Conservation (phyloP, 2,113 vertebrate species). For the Montifringilla adamsi region DNA sequence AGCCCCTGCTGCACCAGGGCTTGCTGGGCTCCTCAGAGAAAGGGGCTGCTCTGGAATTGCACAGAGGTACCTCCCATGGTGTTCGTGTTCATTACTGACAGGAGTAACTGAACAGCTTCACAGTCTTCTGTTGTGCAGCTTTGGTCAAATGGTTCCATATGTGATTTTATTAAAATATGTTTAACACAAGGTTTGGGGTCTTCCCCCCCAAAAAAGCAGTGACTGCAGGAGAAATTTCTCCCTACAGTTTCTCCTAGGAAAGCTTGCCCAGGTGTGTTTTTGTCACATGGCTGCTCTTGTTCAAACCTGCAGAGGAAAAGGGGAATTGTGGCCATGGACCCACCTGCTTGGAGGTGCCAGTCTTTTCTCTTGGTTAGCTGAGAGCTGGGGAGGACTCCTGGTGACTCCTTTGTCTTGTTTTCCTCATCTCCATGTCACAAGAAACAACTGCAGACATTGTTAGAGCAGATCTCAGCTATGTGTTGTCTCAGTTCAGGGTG, state of each 20-base stretch:
- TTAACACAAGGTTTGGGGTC: not conserved
- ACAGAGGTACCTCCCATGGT: fast-evolving
- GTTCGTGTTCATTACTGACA: not conserved
- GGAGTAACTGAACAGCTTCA: not conserved
- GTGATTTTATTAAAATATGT: not conserved
- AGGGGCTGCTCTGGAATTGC: not conserved
- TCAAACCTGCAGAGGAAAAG: not conserved
- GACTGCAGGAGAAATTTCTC: not conserved
- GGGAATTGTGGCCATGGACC: not conserved
- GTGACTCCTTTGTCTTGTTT: not conserved
- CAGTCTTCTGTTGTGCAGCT: not conserved
- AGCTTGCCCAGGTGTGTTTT: not conserved
- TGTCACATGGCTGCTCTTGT: not conserved
- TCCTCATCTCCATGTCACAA: not conserved
- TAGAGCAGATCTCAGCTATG: not conserved
- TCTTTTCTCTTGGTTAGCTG: not conserved
- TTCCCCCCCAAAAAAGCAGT: fast-evolving
- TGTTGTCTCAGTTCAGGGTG: not conserved
- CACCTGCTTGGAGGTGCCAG: not conserved
- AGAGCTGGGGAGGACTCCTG: not conserved
- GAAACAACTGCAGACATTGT: not conserved
- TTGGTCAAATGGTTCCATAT: not conserved
- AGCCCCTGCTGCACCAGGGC: fast-evolving
- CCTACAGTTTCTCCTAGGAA: not conserved
- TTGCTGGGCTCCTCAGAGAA: not conserved